Percentiles rank a stretch among this genome's conserved stretches.
Evolutionary conservation across 2,888 invertebrate genomes (phyloP).

Genomic region (Pediacus dermestoides): DNA sequence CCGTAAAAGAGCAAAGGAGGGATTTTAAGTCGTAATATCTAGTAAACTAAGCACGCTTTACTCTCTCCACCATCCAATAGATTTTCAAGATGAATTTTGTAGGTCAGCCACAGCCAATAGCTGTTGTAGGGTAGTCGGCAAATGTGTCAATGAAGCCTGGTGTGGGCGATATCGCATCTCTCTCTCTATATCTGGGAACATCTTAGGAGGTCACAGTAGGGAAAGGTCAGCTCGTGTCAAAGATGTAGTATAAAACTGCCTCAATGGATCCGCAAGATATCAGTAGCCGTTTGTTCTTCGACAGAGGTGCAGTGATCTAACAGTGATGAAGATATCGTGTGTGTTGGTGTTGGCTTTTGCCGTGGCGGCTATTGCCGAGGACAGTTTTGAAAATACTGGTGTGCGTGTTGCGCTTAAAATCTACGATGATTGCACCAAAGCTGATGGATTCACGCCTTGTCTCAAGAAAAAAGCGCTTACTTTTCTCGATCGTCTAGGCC

Average conservation of each 20-base stretch:
- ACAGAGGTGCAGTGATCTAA: conserved; percentile 31
- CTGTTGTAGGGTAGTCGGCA: conserved; percentile 46
- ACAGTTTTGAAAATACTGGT: conserved; percentile 54
- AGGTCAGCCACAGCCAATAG: conserved; percentile 44
- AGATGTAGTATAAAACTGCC: conserved; percentile 45
- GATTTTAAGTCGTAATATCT: background rate
- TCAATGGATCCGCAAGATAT: conserved; percentile 38
- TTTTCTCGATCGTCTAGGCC: conserved; percentile 71
- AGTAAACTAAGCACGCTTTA: background rate
- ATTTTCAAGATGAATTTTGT: conserved; percentile 33
- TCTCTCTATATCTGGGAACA: conserved; percentile 33
- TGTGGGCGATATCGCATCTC: conserved; percentile 27
- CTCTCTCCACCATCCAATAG: conserved; percentile 26
- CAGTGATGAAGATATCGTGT: conserved; percentile 39
- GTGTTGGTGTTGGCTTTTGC: conserved; percentile 44
- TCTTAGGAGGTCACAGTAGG: conserved; percentile 43
- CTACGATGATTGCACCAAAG: conserved; percentile 73
- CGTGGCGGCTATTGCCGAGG: conserved; percentile 38
- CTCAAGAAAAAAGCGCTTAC: conserved; percentile 78
- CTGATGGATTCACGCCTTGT: conserved; percentile 69
- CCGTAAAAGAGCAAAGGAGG: conserved; percentile 15
- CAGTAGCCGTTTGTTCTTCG: conserved; percentile 40
- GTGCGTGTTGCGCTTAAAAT: conserved; percentile 65
- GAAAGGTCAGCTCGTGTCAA: conserved; percentile 46
- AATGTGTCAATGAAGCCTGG: conserved; percentile 42